A percentile compares a stretch with the other conserved stretches of the same genome.
These are phyloP conservation scores for Drosophila lutescens DNA, from an alignment of 2,888 invertebrate genomes.

Conservation along the genomic window DNA sequence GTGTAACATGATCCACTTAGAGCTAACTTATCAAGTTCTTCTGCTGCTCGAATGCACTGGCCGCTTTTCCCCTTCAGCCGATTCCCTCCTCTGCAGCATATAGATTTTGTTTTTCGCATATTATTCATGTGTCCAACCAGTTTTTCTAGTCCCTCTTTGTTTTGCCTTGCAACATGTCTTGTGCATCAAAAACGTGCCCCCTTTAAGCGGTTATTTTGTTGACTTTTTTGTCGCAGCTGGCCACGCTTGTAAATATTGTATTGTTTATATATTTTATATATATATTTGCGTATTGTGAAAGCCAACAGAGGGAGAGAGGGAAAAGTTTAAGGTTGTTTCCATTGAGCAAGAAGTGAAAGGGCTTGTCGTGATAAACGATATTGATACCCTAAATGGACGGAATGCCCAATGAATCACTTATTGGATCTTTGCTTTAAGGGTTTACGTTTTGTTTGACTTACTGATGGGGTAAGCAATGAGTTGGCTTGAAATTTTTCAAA, in stretches of 20 bases:
- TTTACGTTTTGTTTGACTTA: conserved; percentile 24
- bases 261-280: conserved; percentile 28
- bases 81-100: neutral
- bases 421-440: neutral
- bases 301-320: conserved; percentile 1
- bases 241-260: conserved; percentile 46
- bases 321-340: conserved; percentile 12
- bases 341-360: conserved; percentile 49
- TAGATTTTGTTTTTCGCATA: conserved; percentile 22
- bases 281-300: conserved; percentile 42
- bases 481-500: conserved; percentile 23
- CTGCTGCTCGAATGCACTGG: conserved; percentile 29
- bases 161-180: conserved; percentile 45
- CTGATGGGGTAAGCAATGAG: conserved; percentile 26
- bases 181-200: conserved; percentile 54
- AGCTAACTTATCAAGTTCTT: conserved; percentile 40
- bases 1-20: conserved; percentile 53
- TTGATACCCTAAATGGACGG: conserved; percentile 25
- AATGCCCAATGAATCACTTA: conserved; percentile 22
- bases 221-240: conserved; percentile 32
- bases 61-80: too few relatives aligned
- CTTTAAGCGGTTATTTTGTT: conserved; percentile 41
- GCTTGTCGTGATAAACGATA: conserved; percentile 9
- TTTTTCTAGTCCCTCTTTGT: conserved; percentile 68
- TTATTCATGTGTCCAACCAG: conserved; percentile 58